These are phyloP conservation scores for Lacerta agilis DNA, from an alignment of 2,797 vertebrate species.

Conservation along the genomic window DNA sequence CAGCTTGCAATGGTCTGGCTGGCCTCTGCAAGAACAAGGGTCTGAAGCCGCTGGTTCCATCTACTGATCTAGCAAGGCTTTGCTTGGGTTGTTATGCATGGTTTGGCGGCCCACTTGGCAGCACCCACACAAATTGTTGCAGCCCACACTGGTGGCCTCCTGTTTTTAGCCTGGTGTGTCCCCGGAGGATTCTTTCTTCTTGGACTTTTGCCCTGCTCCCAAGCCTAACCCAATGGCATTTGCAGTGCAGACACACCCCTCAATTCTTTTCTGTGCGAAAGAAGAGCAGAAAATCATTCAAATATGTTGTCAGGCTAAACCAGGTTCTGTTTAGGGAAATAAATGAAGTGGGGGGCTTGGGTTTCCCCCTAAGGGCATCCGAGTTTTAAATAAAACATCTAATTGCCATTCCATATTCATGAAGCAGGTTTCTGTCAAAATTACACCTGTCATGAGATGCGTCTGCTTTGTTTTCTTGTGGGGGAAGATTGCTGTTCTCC, in stretches of 20 bases:
- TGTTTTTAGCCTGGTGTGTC: too few species aligned
- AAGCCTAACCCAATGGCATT: background rate
- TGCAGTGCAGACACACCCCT: too few species aligned
- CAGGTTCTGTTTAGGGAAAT: constrained; percentile 8
- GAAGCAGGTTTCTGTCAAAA: background rate
- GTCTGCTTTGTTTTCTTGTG: constrained; percentile 21
- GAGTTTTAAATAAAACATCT: constrained; percentile 29
- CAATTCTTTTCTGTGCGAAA: background rate
- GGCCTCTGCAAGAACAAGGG: too few species aligned
- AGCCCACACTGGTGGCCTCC: too few species aligned
- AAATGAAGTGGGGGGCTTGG: constrained; percentile 9
- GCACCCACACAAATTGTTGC: background rate
- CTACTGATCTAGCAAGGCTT: too few species aligned
- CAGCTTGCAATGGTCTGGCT: too few species aligned
- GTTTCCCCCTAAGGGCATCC: constrained; percentile 23
- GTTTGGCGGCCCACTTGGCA: background rate
- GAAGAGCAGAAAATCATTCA: background rate
- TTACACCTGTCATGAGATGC: constrained; percentile 29
- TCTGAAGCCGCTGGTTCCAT: too few species aligned
- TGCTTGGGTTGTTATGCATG: background rate
- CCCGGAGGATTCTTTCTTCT: too few species aligned
- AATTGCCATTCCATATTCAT: constrained; percentile 10
- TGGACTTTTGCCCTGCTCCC: too few species aligned
- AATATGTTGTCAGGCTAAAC: background rate
- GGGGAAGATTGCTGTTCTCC: constrained; percentile 43